phyloP scores from a whole-genome alignment of 2,888 invertebrate species.

The Coenonympha glycerion region DNA sequence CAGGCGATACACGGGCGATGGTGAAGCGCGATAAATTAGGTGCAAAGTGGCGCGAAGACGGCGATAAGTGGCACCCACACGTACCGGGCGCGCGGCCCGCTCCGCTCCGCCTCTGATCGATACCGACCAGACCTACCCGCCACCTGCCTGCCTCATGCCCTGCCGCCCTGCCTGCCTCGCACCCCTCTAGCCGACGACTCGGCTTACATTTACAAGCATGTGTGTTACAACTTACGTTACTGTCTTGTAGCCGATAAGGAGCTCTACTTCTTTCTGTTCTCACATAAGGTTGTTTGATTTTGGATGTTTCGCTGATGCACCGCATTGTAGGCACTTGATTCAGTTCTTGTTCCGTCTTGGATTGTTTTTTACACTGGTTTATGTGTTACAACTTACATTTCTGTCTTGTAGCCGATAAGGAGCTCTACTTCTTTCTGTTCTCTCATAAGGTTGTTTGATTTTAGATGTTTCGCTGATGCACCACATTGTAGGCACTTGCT shows the following conservation, averaged over 20 bases:
- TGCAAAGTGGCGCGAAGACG: constrained; percentile 71
- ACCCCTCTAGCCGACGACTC: neutral
- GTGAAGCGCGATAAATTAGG: constrained; percentile 62
- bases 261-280: too few relatives aligned
- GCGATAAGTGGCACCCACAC: constrained; percentile 60
- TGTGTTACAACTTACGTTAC: neutral
- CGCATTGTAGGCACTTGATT: too few relatives aligned
- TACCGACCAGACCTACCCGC: constrained; percentile 32
- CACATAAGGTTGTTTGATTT: too few relatives aligned
- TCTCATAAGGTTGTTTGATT: too few relatives aligned
- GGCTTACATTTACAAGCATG: neutral
- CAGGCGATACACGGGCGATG: constrained; percentile 17
- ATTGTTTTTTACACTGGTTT: too few relatives aligned
- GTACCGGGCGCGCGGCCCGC: constrained; percentile 33
- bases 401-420: too few relatives aligned
- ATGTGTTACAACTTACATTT: neutral
- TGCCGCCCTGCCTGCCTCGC: constrained; percentile 10
- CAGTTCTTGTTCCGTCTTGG: too few relatives aligned
- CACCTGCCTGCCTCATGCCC: constrained; percentile 23
- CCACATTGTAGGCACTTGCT: too few relatives aligned
- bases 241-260: too few relatives aligned
- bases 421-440: too few relatives aligned
- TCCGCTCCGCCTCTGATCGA: constrained; percentile 31
- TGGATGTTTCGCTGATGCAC: too few relatives aligned
- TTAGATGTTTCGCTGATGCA: too few relatives aligned